A percentile compares a stretch with the other conserved stretches of the same genome.
Conservation (phyloP, 1,140 invertebrate species). For the Drosophila dunni region DNA sequence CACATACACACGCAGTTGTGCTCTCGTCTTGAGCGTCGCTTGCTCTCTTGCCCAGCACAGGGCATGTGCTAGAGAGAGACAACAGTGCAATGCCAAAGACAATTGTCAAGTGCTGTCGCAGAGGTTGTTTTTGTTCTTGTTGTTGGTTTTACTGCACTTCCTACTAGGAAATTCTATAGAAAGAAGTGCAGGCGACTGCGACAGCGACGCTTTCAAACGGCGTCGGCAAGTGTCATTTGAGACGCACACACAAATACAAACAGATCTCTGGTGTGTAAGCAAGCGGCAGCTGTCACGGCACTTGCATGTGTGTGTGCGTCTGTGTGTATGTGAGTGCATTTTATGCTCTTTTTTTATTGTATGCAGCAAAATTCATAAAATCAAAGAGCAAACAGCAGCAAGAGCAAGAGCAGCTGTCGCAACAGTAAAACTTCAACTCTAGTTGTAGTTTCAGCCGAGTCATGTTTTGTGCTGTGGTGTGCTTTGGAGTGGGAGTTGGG, state of each 20-base stretch:
- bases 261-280: conserved; percentile 19
- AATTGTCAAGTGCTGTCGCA: conserved; percentile 67
- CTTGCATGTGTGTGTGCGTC: conserved; percentile 8
- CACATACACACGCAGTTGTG: conserved; percentile 6
- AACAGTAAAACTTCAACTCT: conserved; percentile 43
- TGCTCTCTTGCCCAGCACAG: conserved; percentile 20
- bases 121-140: conserved; percentile 27
- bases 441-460: conserved; percentile 27
- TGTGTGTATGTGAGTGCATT: conserved; percentile 36
- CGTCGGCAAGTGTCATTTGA: conserved; percentile 77
- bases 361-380: conserved; percentile 59
- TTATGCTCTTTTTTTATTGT: conserved; percentile 58
- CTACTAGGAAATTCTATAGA: conserved; percentile 78
- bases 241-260: conserved; percentile 52
- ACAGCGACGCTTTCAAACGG: conserved; percentile 37
- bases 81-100: conserved; percentile 46
- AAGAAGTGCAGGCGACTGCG: conserved; percentile 60
- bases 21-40: conserved; percentile 11
- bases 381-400: conserved; percentile 30
- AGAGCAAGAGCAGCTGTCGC: conserved; percentile 42
- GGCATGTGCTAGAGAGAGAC: conserved; percentile 56
- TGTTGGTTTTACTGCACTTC: conserved; percentile 66
- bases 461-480: background rate
- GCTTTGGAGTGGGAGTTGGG: background rate
- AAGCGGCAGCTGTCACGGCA: conserved; percentile 41